phyloP scores from a whole-genome alignment of 2,888 invertebrate species.

The Hemicrepidius hirtus region DNA sequence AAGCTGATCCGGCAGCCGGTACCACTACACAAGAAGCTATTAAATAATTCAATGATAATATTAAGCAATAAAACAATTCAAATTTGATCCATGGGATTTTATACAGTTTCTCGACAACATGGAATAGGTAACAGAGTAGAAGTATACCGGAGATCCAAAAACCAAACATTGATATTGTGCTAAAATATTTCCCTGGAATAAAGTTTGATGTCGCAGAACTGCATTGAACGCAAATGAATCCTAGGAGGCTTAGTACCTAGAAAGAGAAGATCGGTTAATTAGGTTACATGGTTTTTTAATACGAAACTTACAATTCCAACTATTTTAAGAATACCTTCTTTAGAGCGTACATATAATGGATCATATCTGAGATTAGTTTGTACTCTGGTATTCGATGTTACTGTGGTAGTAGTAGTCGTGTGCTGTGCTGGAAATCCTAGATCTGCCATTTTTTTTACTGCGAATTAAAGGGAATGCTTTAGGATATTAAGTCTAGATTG shows the following conservation, averaged over 20 bases:
- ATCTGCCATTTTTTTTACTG: slow-evolving; percentile 70
- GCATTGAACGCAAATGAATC: slow-evolving; percentile 87
- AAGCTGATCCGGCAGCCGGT: slow-evolving; percentile 76
- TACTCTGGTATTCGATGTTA: slow-evolving; percentile 80
- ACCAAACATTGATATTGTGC: slow-evolving; percentile 86
- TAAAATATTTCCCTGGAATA: slow-evolving; percentile 82
- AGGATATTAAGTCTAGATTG: no score
- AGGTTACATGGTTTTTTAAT: neutral
- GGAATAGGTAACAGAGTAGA: slow-evolving; percentile 87
- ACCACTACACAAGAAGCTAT: slow-evolving; percentile 83
- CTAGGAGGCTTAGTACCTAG: slow-evolving; percentile 81
- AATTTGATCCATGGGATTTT: slow-evolving; percentile 91
- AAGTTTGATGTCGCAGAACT: slow-evolving; percentile 62
- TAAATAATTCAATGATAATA: slow-evolving; percentile 85
- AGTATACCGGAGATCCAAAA: slow-evolving; percentile 90
- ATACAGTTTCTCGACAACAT: slow-evolving; percentile 88
- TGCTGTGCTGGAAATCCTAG: slow-evolving; percentile 85
- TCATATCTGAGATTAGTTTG: slow-evolving; percentile 86
- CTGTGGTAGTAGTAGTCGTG: slow-evolving; percentile 83
- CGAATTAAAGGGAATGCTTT: neutral
- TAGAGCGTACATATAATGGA: slow-evolving; percentile 79
- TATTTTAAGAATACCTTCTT: slow-evolving; percentile 86
- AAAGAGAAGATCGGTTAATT: slow-evolving; percentile 63
- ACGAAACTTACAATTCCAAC: slow-evolving; percentile 81
- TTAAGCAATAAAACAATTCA: slow-evolving; percentile 84